Base-by-base conservation (phyloP, 2,797 vertebrate species). In the Gila robusta region DNA sequence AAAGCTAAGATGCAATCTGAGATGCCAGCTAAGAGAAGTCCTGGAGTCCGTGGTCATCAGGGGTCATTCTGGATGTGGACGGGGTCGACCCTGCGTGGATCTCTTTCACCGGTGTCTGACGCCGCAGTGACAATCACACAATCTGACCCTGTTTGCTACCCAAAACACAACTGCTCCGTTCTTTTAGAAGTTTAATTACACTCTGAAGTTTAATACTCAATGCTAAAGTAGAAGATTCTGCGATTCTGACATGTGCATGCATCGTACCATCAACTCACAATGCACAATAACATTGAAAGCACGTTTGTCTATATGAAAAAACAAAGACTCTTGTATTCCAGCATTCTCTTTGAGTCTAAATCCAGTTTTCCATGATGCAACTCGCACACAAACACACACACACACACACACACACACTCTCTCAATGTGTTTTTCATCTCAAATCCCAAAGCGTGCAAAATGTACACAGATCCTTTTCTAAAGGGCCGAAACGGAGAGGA, bases 391-490 rank as follows among this genome's bases (percentile, higher is more conserved):
- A 35, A 84, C 70, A 79, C 71, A 69, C 54, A 19, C 39, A 26
- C 72, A 69, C 54, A 19, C 39, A 0, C 41, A 19, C 39, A 26
- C 44, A 0, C 41, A 19, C 41, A 28, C 72, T 1, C 28, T 6
- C 49, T 44, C 69, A 88, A 85, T 81, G 67, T 86, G 83, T 64
- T 86, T 82, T 79, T 52, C 77, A 87, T 86, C 70, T 83, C 26
- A 69, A 35, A 5, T 19, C 59, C 83, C 32, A 83, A 82, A 79
- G 72, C 70, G 44, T 62, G 64, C 81, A 56, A 49, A 86, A 81
- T 81, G 81, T 83, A 79, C 81, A 89, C 81, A 81, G 80, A 82
- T 88, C 83, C 54, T 54, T 91, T 87, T 67, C 90, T 80, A 17
- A 47, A 49, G 69, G 73, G 82, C 47, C 70, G 76, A 87, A 83